Percentiles rank a stretch among this genome's conserved stretches.
Conservation (phyloP, 1,140 invertebrate species). For the Eriocheir sinensis region DNA sequence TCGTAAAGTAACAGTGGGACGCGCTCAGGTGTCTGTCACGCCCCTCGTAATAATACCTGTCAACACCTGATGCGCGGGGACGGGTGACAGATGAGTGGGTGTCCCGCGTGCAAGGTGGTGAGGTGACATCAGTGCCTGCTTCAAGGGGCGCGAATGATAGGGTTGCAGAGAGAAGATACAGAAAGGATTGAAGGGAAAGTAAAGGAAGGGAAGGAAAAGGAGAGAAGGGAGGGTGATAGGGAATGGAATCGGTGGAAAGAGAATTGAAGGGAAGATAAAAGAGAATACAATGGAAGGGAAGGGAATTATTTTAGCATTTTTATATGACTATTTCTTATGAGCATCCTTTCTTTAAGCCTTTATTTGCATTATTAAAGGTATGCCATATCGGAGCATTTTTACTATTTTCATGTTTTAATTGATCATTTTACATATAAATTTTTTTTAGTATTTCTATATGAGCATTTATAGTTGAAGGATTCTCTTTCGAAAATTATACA, state of each 20-base stretch:
- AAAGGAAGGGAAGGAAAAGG: not conserved
- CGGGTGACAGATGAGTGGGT: not conserved
- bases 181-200: not conserved
- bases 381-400: too few species aligned
- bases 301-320: not conserved
- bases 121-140: not conserved
- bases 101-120: not conserved
- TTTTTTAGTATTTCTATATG: too few species aligned
- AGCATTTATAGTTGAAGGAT: too few species aligned
- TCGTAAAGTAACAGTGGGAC: slow-evolving; percentile 11
- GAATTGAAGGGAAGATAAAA: not conserved
- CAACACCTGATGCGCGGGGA: not conserved
- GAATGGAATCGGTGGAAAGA: not conserved
- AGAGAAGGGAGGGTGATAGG: not conserved
- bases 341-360: not conserved
- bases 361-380: not conserved
- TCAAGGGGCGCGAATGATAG: not conserved
- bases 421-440: too few species aligned
- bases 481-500: too few species aligned
- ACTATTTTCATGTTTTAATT: too few species aligned
- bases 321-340: not conserved
- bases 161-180: not conserved
- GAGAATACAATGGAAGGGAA: not conserved
- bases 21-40: not conserved
- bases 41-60: slow-evolving; percentile 3